These are phyloP conservation scores for Daboia siamensis DNA, from an alignment of 2,113 vertebrate species.

Conservation along the genomic window DNA sequence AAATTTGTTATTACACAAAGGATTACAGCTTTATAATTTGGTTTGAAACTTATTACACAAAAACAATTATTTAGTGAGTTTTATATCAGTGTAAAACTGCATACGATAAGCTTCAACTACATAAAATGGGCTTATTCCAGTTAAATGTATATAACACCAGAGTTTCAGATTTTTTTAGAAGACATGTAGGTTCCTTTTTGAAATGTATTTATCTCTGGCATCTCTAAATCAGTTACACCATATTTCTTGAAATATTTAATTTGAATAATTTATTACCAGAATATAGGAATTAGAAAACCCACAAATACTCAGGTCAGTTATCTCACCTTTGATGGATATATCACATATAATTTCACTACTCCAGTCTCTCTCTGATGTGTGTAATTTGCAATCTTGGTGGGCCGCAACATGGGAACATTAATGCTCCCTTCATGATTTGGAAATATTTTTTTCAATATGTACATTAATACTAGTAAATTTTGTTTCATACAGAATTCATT, in stretches of 20 bases:
- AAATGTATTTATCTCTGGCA: background rate
- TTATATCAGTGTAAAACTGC: background rate
- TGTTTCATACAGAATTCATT: background rate
- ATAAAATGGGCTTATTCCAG: background rate
- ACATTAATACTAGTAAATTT: constrained; percentile 43
- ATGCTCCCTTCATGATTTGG: background rate
- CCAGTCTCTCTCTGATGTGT: background rate
- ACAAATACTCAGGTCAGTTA: background rate
- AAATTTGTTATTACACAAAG: background rate
- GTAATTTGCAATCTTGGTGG: background rate
- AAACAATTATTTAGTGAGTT: background rate
- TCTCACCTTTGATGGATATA: background rate
- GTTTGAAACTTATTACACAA: background rate
- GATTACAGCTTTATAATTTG: background rate
- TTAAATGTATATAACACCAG: background rate
- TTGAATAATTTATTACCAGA: background rate
- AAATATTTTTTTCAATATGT: background rate
- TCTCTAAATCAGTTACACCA: background rate
- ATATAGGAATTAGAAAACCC: background rate
- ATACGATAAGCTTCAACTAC: background rate
- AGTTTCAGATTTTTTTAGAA: background rate
- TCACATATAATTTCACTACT: background rate
- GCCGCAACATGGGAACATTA: background rate
- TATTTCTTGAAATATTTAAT: background rate
- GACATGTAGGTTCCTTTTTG: background rate